phyloP scores from a whole-genome alignment of 2,113 vertebrate species.

The Brachypteracias leptosomus region DNA sequence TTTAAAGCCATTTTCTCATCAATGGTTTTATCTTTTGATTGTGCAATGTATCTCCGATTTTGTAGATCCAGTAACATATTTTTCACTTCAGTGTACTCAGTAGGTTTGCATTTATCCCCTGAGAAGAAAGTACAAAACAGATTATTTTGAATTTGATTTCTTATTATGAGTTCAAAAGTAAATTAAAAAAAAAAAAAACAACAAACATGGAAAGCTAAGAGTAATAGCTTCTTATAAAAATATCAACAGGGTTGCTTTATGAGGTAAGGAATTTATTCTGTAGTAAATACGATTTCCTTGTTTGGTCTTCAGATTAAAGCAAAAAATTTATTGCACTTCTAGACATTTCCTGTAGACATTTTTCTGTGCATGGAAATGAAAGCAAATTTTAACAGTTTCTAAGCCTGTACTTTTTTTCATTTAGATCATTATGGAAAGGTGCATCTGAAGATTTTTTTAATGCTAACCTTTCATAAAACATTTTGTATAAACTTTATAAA shows the following conservation, averaged over 20 bases:
- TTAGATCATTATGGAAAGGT: neutral
- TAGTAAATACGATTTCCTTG: neutral
- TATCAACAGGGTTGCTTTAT: neutral
- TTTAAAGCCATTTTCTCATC: conserved; percentile 79
- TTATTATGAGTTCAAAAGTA: neutral
- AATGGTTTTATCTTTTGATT: conserved; percentile 68
- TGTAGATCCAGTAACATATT: conserved; percentile 85
- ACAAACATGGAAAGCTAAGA: neutral
- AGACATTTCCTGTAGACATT: neutral
- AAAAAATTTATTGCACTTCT: neutral
- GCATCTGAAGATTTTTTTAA: neutral
- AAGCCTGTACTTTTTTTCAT: neutral
- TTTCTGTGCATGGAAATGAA: neutral
- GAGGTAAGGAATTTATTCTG: neutral
- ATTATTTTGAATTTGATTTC: neutral
- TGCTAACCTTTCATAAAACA: neutral
- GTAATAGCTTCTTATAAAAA: neutral
- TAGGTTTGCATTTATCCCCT: conserved; percentile 89
- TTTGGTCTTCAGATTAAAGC: neutral
- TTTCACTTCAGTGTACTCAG: conserved; percentile 87
- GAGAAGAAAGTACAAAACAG: conserved; percentile 40
- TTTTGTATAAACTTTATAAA: neutral
- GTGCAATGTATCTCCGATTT: conserved; percentile 76
- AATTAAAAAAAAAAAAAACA: neutral
- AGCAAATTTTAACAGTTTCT: neutral